phyloP scores from a whole-genome alignment of 1,140 invertebrate genomes.

The Drosophila sp. region DNA sequence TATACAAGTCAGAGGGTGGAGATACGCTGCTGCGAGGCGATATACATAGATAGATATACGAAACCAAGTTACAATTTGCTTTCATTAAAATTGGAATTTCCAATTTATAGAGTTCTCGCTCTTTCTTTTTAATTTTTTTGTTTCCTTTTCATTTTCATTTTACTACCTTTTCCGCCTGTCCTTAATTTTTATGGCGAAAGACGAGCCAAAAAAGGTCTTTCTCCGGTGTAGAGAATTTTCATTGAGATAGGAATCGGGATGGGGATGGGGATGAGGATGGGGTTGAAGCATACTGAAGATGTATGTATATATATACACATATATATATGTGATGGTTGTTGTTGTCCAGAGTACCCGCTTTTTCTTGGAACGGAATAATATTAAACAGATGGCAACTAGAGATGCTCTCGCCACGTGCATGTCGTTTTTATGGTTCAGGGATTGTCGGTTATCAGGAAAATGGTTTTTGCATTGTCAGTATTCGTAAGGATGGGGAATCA shows the following conservation, averaged over 20 bases:
- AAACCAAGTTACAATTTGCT: slow-evolving; percentile 37
- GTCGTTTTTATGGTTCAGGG: slow-evolving; percentile 29
- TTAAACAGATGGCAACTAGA: slow-evolving; percentile 29
- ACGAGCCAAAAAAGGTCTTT: slow-evolving; percentile 24
- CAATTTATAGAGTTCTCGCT: slow-evolving; percentile 45
- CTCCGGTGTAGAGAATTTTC: slow-evolving; percentile 9
- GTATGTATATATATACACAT: not conserved
- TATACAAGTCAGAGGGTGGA: slow-evolving; percentile 17
- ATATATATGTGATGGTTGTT: slow-evolving; percentile 10
- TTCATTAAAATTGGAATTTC: slow-evolving; percentile 61
- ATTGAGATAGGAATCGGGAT: not conserved
- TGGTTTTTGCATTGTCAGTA: slow-evolving; percentile 6
- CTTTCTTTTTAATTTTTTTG: slow-evolving; percentile 14
- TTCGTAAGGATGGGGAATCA: not conserved
- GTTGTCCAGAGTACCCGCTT: slow-evolving; percentile 25
- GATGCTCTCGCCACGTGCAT: slow-evolving; percentile 45
- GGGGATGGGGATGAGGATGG: not conserved
- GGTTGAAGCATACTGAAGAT: slow-evolving; percentile 7
- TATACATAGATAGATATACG: slow-evolving; percentile 40
- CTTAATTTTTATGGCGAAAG: slow-evolving; percentile 41
- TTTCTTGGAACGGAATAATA: slow-evolving; percentile 9
- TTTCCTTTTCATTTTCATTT: slow-evolving; percentile 22
- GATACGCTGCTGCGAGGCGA: slow-evolving; percentile 19
- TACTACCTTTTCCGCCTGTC: slow-evolving; percentile 34
- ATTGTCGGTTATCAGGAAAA: slow-evolving; percentile 43